Evolutionary conservation across 2,797 vertebrate species (phyloP), one percentile per base, ranked within the genome.

Genomic region (Microctenopoma stevenorrisi): DNA sequence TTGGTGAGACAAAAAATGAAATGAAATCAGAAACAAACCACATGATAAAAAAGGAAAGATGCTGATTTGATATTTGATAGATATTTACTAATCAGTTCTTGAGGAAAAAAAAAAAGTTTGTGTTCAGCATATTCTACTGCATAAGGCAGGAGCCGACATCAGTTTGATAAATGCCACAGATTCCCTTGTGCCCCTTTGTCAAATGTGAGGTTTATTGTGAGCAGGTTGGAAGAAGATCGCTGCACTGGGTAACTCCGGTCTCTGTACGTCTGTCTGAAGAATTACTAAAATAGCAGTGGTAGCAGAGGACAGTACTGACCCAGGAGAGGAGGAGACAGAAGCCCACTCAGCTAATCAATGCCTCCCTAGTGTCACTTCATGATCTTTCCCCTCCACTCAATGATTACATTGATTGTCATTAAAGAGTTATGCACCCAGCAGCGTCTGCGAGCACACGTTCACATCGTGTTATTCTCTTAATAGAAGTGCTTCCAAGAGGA

Each of bases 271-370:
- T 42, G 30, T 44, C 37, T 64, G 43, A 81, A 55, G 22, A 16
- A 57, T 43, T 53, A 68, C 64, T 64, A 62, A 78, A 75, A 68
- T 59, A 68, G 55, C 63, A 54, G 49, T 13, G 35, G 49, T 7
- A 12, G 55, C 51, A 40, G 57, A 69, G 25, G 50, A 54, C 26
- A 0, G 16, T 52, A 72, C 46, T 2, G 2, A 57, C 54, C 52
- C 44, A 33, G 42, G n/a, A 56, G 10, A 61, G 25, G 59, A 59
- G 52, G 13, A 64, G 55, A 54, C 33, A 54, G 64, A 8, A 68
- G 59, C 54, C 54, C 16, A 46, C 79, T 81, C 55, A 75, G 66
- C 55, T 33, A 78, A 90, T 88, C 74, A 72, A 86, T 85, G 68
- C n/a, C 16, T 80, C 73, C 72, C 8, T 53, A 72, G 77, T 62